Evolutionary conservation across 2,113 vertebrate species (phyloP).

Genomic region (Desmodus rotundus): DNA sequence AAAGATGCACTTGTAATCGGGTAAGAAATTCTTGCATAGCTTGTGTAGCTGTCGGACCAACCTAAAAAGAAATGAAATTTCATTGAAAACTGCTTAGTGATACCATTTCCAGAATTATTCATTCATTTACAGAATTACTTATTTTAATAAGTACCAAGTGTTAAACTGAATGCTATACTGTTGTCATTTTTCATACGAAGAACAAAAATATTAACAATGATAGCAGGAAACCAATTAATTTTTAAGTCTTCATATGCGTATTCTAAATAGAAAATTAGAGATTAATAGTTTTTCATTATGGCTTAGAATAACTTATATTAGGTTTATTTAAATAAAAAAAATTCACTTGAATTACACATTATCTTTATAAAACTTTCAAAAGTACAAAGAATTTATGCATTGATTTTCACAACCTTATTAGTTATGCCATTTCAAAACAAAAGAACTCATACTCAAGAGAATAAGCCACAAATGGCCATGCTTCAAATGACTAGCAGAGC

Average conservation of each 20-base stretch:
- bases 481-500: background rate
- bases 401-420: background rate
- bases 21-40: slow-evolving; percentile 99
- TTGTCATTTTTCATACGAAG: background rate
- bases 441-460: background rate
- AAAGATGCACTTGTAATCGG: slow-evolving; percentile 96
- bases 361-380: background rate
- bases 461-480: background rate
- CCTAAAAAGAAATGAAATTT: slow-evolving; percentile 76
- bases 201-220: background rate
- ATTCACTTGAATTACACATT: background rate
- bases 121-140: background rate
- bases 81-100: background rate
- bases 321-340: background rate
- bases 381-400: background rate
- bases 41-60: slow-evolving; percentile 98
- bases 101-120: background rate
- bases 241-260: background rate
- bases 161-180: background rate
- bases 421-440: background rate
- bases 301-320: background rate
- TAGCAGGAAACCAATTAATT: background rate
- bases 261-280: background rate
- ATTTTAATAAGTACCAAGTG: background rate
- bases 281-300: background rate